Conservation (phyloP, 2,113 vertebrate species). For the Puntigrus tetrazona region DNA sequence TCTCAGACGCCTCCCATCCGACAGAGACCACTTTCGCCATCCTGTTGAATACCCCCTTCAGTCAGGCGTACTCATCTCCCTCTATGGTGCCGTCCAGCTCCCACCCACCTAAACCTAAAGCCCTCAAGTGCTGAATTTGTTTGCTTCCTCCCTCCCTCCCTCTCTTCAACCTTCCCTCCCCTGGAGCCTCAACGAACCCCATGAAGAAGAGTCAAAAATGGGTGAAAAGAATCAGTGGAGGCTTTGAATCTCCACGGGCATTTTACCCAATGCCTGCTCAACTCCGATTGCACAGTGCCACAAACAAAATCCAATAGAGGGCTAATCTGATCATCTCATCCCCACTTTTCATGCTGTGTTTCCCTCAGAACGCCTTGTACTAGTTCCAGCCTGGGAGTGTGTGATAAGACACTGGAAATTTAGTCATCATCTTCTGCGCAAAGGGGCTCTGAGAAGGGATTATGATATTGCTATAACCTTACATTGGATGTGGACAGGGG, state of each 20-base stretch:
- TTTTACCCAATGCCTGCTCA: conserved; percentile 84
- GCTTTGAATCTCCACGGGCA: conserved; percentile 81
- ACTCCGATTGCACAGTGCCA: conserved; percentile 82
- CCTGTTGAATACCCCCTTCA: conserved; percentile 71
- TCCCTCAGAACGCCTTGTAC: conserved; percentile 87
- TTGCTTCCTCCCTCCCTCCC: conserved; percentile 56
- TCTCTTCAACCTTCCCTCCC: conserved; percentile 50
- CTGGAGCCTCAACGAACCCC: conserved; percentile 58
- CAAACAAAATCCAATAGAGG: conserved; percentile 88
- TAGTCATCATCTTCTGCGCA: conserved; percentile 90
- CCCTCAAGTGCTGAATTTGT: conserved; percentile 80
- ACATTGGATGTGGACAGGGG: conserved; percentile 90
- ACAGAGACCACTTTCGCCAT: conserved; percentile 53
- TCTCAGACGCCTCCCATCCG: conserved; percentile 61
- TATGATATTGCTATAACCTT: conserved; percentile 94
- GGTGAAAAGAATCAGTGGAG: conserved; percentile 77
- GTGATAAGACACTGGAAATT: conserved; percentile 99
- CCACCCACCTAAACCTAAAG: conserved; percentile 73
- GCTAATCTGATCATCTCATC: conserved; percentile 94
- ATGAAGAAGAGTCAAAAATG: conserved; percentile 51
- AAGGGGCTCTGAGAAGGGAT: conserved; percentile 92
- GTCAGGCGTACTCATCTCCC: conserved; percentile 79
- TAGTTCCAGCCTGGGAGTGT: conserved; percentile 93
- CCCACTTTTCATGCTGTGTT: conserved; percentile 92
- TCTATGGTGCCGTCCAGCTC: conserved; percentile 74